phyloP scores from a whole-genome alignment of 2,888 invertebrate genomes.

The Eupithecia tripunctaria region DNA sequence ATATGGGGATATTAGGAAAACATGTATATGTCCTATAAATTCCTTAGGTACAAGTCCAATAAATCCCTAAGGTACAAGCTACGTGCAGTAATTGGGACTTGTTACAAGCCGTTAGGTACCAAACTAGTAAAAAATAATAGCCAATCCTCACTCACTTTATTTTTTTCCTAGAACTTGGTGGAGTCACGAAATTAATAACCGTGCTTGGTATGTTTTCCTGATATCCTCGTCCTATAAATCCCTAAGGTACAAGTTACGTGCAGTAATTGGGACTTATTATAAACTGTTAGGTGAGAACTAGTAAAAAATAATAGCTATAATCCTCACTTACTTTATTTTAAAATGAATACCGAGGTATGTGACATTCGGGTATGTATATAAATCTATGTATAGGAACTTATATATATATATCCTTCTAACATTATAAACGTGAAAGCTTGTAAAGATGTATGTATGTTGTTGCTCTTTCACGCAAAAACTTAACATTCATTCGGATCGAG shows the following conservation, averaged over 20 bases:
- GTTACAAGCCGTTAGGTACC: neutral
- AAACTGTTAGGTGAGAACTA: neutral
- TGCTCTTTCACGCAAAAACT: too few species aligned
- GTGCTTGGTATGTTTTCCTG: neutral
- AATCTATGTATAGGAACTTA: too few species aligned
- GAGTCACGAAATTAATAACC: constrained; percentile 2
- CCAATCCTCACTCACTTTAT: neutral
- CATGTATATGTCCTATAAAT: too few species aligned
- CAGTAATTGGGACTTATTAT: neutral
- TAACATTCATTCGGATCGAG: too few species aligned
- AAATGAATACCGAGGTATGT: too few species aligned
- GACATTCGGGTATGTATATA: too few species aligned
- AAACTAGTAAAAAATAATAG: neutral
- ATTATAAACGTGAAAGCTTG: too few species aligned
- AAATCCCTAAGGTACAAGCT: neutral
- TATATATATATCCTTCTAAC: too few species aligned
- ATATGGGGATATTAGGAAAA: too few species aligned
- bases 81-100: neutral
- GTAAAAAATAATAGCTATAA: neutral
- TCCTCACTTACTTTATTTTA: too few species aligned
- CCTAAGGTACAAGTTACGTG: neutral
- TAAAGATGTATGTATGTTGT: too few species aligned
- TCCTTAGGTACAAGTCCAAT: neutral
- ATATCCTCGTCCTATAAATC: too few species aligned
- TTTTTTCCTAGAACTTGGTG: neutral